These are phyloP conservation scores for Astyanax mexicanus DNA, from an alignment of 2,797 vertebrate species.

Conservation along the genomic window DNA sequence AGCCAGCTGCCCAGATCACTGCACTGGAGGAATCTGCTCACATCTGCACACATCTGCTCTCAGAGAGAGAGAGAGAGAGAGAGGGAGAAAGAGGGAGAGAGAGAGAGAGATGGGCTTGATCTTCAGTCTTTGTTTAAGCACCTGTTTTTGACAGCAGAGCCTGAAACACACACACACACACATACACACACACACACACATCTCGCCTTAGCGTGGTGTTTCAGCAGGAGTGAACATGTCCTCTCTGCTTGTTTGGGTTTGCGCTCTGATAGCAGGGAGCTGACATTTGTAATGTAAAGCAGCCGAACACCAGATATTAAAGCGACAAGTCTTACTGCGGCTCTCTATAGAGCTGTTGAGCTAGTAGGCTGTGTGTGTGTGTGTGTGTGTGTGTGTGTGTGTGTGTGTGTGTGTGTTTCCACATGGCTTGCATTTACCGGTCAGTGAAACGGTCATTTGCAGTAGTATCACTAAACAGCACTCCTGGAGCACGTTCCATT, in stretches of 20 bases:
- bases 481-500: background rate
- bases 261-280: too few relatives aligned
- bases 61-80: background rate
- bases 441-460: constrained; percentile 19
- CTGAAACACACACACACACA: background rate
- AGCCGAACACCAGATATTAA: too few relatives aligned
- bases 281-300: too few relatives aligned
- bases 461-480: constrained; percentile 22
- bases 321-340: too few relatives aligned
- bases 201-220: too few relatives aligned
- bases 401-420: constrained; percentile 9
- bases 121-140: constrained; percentile 44
- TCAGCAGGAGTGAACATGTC: too few relatives aligned
- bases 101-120: constrained; percentile 14
- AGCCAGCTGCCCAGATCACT: constrained; percentile 12
- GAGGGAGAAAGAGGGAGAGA: background rate
- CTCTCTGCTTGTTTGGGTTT: too few relatives aligned
- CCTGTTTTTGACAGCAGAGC: constrained; percentile 51
- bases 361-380: too few relatives aligned
- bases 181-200: too few relatives aligned
- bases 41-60: constrained; percentile 64
- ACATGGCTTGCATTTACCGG: constrained; percentile 21
- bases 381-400: too few relatives aligned
- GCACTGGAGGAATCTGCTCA: constrained; percentile 47
- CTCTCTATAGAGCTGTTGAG: too few relatives aligned